Base-by-base conservation (phyloP, 2,113 vertebrate genomes). In the Dunckerocampus dactyliophorus region DNA sequence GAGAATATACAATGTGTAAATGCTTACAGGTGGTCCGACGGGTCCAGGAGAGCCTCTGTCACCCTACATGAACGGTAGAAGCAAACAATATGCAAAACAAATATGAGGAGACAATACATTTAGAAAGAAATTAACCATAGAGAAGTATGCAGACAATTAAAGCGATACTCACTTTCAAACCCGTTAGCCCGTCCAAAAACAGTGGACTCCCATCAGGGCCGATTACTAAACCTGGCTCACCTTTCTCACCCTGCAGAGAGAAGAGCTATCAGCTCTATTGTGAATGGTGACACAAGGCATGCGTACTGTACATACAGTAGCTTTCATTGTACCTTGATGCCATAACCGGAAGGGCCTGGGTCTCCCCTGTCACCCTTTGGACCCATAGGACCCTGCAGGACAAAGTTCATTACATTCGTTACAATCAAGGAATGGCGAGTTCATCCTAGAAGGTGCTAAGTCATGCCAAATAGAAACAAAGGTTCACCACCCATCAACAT, bases 321-420 rank as follows among this genome's bases (percentile, higher is more conserved):
- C 10, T 47, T 20, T 34, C 42, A 43, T 2, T 50, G 53, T 66
- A 90, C 91, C 89, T 91, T 92, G 42, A 63, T 15, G 21, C 58
- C 76, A 13, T 79, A 82, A 52, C 91, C 90, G 61, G 86, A 52
- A 28, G 20, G 43, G 0, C 91, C 91, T 1, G 82, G 10, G 3
- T 87, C 84, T 15, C 91, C 91, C 60, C 47, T 68, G 31, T 91
- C 89, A 31, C 91, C 91, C 56, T 91, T 92, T 10, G 91, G 89
- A 69, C 91, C 91, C 22, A 82, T 55, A 0, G 89, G 91, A 48
- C 90, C 91, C 90, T 92, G 39, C 39, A 43, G 39, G 12, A 43
- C 11, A 43, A 43, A 43, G 39, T 0, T 4, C 2, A 43, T 43
- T 43, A 14, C 39, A 43, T 13, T 4, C 39, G 12, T 8, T 14